These are phyloP conservation scores for Umimayanthus chanpuru DNA, from an alignment of 92 coral and sea anemone genomes.

Conservation along the genomic window DNA sequence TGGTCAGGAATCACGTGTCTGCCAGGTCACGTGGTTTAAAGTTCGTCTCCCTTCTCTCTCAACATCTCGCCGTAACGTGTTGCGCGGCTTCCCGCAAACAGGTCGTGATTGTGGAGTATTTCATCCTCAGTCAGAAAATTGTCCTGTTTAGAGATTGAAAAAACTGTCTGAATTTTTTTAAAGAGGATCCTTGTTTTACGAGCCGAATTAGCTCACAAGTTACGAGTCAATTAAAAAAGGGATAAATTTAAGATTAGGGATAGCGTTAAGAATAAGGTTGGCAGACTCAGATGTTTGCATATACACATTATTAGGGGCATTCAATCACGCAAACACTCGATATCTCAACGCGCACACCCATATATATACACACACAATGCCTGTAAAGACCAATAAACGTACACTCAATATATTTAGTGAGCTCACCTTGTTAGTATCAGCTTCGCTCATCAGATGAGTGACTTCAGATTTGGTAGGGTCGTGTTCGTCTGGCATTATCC, in stretches of 20 bases:
- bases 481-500: slow-evolving; percentile 72
- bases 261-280: too few species aligned
- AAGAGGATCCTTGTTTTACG: neutral
- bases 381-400: neutral
- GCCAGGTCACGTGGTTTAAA: slow-evolving; percentile 2
- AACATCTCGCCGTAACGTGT: slow-evolving; percentile 80
- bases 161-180: neutral
- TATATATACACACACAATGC: too few species aligned
- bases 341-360: neutral
- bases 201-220: too few species aligned
- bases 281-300: too few species aligned
- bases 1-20: too few species aligned
- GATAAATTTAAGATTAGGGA: too few species aligned
- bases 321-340: neutral
- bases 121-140: slow-evolving; percentile 60
- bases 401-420: neutral
- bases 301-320: neutral
- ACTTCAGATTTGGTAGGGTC: slow-evolving; percentile 71
- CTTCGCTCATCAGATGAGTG: slow-evolving; percentile 71
- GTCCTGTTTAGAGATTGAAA: slow-evolving; percentile 51
- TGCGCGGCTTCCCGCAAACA: slow-evolving; percentile 77
- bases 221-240: neutral
- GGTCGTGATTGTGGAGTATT: slow-evolving; percentile 56
- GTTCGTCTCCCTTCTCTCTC: slow-evolving; percentile 48
- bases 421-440: slow-evolving; percentile 64